Evolutionary conservation across 2,113 vertebrate species (phyloP).

Genomic region (Nipponia nippon): DNA sequence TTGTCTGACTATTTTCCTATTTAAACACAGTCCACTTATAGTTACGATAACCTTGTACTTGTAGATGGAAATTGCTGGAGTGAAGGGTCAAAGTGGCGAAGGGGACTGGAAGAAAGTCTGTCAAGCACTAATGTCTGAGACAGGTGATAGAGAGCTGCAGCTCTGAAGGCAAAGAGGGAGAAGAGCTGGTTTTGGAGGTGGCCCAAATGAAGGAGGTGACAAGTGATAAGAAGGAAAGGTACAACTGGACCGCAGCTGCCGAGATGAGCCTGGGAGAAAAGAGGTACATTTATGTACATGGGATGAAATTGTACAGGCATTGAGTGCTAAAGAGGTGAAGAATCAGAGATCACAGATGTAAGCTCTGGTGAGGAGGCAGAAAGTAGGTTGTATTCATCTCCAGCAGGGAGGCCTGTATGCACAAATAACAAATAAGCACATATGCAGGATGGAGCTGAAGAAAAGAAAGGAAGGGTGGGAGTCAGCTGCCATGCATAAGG

Average conservation of each 20-base stretch:
- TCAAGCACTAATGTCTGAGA: not conserved
- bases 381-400: not conserved
- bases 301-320: not conserved
- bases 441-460: not conserved
- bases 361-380: not conserved
- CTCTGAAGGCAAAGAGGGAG: not conserved
- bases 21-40: not conserved
- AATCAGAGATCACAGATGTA: not conserved
- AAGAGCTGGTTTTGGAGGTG: not conserved
- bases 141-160: not conserved
- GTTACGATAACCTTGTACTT: not conserved
- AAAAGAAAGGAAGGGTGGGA: not conserved
- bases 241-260: not conserved
- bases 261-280: not conserved
- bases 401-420: not conserved
- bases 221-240: not conserved
- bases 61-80: not conserved
- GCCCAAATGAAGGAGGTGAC: not conserved
- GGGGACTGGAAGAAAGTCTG: not conserved
- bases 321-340: not conserved
- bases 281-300: accelerated
- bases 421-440: not conserved
- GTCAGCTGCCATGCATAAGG: not conserved
- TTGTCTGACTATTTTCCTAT: not conserved
- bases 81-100: not conserved